Evolutionary conservation across 2,113 vertebrate species (phyloP).

Genomic region (Caranx melampygus): DNA sequence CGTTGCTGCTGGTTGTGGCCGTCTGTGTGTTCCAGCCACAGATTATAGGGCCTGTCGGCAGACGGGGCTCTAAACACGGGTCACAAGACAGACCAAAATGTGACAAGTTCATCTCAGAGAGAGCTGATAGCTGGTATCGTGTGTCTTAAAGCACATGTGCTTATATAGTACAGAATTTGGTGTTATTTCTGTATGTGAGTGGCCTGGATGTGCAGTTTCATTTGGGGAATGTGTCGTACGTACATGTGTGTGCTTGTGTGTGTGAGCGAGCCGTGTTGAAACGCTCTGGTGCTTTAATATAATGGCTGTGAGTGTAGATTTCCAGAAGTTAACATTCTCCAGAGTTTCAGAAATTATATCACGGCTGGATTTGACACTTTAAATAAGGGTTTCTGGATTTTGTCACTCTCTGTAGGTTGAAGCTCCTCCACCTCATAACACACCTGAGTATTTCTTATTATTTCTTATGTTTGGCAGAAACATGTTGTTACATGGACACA

Average conservation of each 20-base stretch:
- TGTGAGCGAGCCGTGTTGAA: constrained; percentile 19
- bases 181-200: constrained; percentile 66
- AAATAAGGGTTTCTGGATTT: neutral
- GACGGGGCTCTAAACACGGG: constrained; percentile 62
- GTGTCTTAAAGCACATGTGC: constrained; percentile 58
- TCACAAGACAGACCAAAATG: constrained; percentile 71
- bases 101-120: constrained; percentile 73
- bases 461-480: too few species aligned
- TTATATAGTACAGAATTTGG: constrained; percentile 58
- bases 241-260: constrained; percentile 13
- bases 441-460: too few species aligned
- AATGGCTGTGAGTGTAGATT: neutral
- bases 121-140: constrained; percentile 61
- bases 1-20: constrained; percentile 61
- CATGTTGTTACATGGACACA: too few species aligned
- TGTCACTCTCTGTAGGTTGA: neutral
- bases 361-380: neutral
- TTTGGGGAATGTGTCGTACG: constrained; percentile 41
- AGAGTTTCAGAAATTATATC: neutral
- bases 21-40: constrained; percentile 72
- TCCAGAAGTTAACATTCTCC: neutral
- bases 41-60: constrained; percentile 73
- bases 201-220: constrained; percentile 43
- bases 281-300: neutral
- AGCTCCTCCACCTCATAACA: neutral